Conservation (phyloP, 2,888 invertebrate genomes). For the Eumerus sabulonum region DNA sequence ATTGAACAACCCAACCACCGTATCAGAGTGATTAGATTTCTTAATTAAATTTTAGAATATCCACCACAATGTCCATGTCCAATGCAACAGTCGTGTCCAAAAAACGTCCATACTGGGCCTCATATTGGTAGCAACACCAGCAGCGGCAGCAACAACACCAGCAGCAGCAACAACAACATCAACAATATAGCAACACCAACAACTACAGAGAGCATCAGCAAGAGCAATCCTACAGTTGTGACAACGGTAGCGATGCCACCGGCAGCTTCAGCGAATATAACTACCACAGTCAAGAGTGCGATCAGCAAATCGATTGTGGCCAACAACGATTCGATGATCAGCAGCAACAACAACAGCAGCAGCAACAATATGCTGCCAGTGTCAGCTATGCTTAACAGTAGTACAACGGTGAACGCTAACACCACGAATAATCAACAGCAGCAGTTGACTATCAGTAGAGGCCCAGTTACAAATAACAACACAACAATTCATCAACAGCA, state of each 20-base stretch:
- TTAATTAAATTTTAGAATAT: constrained; percentile 79
- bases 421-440: constrained; percentile 72
- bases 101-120: constrained; percentile 99
- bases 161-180: constrained; percentile 71
- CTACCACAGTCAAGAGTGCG: constrained; percentile 41
- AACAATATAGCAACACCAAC: constrained; percentile 70
- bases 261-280: constrained; percentile 58
- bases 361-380: constrained; percentile 69
- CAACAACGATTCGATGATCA: too few relatives aligned
- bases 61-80: constrained; percentile 88
- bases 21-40: too few relatives aligned
- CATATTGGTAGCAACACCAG: constrained; percentile 95
- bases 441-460: constrained; percentile 77
- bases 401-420: constrained; percentile 65
- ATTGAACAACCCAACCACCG: too few relatives aligned
- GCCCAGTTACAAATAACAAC: constrained; percentile 76
- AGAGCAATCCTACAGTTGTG: constrained; percentile 57
- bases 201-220: constrained; percentile 68
- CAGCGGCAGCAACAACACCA: constrained; percentile 80
- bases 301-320: constrained; percentile 56
- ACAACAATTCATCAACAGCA: constrained; percentile 67
- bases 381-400: constrained; percentile 61
- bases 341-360: constrained; percentile 35
- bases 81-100: constrained; percentile 96
- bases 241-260: constrained; percentile 58